phyloP scores from a whole-genome alignment of 53 echinoderm and acorn worm genomes.

The Apostichopus leukothele region DNA sequence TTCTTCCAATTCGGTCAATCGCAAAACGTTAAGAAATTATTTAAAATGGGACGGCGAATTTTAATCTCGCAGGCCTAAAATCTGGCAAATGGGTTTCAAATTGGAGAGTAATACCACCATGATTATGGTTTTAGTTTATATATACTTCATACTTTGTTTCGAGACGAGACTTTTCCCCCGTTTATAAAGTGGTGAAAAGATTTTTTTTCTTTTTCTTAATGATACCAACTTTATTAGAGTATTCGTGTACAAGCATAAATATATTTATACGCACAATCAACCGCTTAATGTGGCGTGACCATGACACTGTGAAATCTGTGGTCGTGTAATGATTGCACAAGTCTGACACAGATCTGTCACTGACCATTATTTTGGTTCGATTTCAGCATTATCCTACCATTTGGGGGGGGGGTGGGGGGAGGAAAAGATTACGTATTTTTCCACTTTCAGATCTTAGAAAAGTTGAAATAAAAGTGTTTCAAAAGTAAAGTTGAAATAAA shows the following conservation, averaged over 20 bases:
- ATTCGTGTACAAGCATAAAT: no score
- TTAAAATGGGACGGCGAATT: constrained; percentile 24
- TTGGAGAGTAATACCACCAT: constrained; percentile 25
- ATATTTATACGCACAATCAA: not conserved
- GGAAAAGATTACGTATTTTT: no score
- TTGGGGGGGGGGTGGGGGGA: no score
- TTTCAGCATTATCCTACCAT: no score
- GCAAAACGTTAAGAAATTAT: constrained; percentile 34
- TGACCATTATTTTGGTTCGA: not conserved
- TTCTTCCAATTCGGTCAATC: constrained; percentile 47
- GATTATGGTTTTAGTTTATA: not conserved
- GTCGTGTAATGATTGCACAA: not conserved
- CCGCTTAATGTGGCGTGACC: constrained; percentile 4
- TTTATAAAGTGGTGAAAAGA: not conserved
- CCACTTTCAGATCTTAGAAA: no score
- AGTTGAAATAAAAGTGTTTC: no score
- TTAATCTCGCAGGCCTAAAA: constrained; percentile 21
- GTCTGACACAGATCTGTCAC: not conserved
- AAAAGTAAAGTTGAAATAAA: no score
- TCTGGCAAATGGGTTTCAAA: constrained; percentile 45
- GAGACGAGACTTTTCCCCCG: no score
- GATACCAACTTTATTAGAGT: not conserved
- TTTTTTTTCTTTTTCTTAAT: not conserved
- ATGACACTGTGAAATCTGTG: constrained; percentile 32
- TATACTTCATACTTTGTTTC: no score